A percentile compares a stretch with the other conserved stretches of the same genome.
Conservation (phyloP, 1,140 invertebrate genomes). For the Steinernema feltiae region DNA sequence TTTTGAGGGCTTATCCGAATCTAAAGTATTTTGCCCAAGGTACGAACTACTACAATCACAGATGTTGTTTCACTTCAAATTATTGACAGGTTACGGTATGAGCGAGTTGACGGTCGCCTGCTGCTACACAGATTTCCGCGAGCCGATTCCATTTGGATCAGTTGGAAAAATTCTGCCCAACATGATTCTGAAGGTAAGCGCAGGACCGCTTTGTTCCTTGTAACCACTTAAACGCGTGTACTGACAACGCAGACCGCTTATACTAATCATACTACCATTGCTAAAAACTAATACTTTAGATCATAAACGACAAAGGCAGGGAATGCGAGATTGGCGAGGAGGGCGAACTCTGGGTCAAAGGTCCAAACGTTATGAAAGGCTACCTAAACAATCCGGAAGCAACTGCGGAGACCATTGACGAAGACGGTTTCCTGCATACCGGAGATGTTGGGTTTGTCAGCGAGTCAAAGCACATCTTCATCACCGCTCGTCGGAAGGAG, state of each 20-base stretch:
- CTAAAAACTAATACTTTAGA: conserved; percentile 9
- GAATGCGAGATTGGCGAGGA: neutral
- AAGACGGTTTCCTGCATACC: conserved; percentile 71
- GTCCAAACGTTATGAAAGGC: conserved; percentile 62
- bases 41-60: neutral
- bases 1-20: neutral
- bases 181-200: neutral
- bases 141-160: neutral
- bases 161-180: neutral
- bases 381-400: conserved; percentile 70
- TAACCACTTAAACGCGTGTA: no score
- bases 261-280: no score
- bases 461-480: neutral
- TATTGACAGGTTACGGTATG: neutral
- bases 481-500: conserved; percentile 1
- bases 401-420: conserved; percentile 66
- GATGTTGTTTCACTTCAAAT: no score
- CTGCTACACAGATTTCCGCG: neutral
- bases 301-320: neutral
- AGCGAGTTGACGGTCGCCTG: neutral
- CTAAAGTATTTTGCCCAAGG: neutral
- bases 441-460: conserved; percentile 37
- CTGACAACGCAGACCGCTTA: no score
- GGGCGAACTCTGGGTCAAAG: conserved; percentile 55
- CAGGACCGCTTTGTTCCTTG: no score